These are phyloP conservation scores for Smutsia gigantea DNA, from an alignment of 2,797 vertebrate species.

Conservation along the genomic window DNA sequence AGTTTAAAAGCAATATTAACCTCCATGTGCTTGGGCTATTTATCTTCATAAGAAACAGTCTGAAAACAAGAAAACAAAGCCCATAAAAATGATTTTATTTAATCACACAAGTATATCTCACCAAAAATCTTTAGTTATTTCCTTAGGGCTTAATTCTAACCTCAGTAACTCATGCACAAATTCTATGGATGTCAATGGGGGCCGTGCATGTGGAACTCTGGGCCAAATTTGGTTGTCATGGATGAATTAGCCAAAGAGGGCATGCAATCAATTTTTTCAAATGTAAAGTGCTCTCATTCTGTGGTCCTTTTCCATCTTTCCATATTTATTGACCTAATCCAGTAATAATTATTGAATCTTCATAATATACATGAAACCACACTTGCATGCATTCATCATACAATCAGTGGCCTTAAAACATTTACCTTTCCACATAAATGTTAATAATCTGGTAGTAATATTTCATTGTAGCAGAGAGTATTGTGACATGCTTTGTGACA, in stretches of 20 bases:
- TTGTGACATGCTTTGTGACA: constrained; percentile 21
- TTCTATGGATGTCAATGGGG: constrained; percentile 62
- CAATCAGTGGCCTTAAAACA: constrained; percentile 56
- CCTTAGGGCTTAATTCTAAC: constrained; percentile 76
- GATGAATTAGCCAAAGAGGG: constrained; percentile 66
- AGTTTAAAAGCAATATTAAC: constrained; percentile 81
- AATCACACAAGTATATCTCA: constrained; percentile 78
- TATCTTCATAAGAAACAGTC: constrained; percentile 78
- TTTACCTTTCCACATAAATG: constrained; percentile 71
- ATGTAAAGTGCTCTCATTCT: constrained; percentile 51
- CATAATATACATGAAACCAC: constrained; percentile 32
- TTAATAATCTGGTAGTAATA: constrained; percentile 62
- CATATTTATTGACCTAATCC: constrained; percentile 68
- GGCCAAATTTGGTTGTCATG: constrained; percentile 65
- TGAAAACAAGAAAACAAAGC: constrained; percentile 80
- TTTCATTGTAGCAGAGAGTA: constrained; percentile 44
- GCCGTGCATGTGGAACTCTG: not conserved
- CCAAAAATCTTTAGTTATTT: constrained; percentile 78
- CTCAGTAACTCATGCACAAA: constrained; percentile 73
- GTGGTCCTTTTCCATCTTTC: constrained; percentile 63
- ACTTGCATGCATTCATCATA: not conserved
- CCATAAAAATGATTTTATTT: constrained; percentile 82
- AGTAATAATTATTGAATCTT: constrained; percentile 68
- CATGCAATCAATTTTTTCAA: constrained; percentile 56
- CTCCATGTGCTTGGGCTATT: constrained; percentile 71